These are phyloP conservation scores for Zosterops hypoxanthus DNA, from an alignment of 2,113 vertebrate genomes.

Conservation along the genomic window DNA sequence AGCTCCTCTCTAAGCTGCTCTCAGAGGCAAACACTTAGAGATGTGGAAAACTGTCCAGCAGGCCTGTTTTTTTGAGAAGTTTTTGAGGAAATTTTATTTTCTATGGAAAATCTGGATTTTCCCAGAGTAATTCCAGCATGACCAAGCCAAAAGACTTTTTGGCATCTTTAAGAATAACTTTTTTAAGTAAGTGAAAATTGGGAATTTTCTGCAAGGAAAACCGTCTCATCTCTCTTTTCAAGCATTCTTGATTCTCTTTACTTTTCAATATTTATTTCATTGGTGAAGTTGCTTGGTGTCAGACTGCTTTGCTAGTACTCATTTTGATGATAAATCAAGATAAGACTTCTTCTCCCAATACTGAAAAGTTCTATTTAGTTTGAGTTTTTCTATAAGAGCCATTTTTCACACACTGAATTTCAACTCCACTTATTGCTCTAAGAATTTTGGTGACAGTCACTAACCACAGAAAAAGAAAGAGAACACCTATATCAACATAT, in stretches of 20 bases:
- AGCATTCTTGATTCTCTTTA: neutral
- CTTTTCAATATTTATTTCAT: neutral
- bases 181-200: neutral
- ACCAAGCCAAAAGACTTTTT: neutral
- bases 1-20: neutral
- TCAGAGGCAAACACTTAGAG: neutral
- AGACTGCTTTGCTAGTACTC: neutral
- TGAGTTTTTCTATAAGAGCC: neutral
- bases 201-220: neutral
- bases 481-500: neutral
- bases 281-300: neutral
- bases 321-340: neutral
- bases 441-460: neutral
- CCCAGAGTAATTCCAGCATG: neutral
- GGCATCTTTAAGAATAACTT: neutral
- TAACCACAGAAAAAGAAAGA: neutral
- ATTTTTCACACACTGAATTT: neutral
- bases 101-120: neutral
- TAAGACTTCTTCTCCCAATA: neutral
- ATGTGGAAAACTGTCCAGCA: neutral
- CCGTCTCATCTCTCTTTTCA: neutral
- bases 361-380: neutral
- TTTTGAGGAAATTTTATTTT: neutral
- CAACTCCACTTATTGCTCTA: conserved; percentile 56
- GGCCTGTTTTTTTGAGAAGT: neutral